Percentiles rank a stretch among this genome's conserved stretches.
These are phyloP conservation scores for fruit fly (Drosophila melanogaster) DNA, from an alignment of 1,140 invertebrate species.

Conservation along the genomic window DNA sequence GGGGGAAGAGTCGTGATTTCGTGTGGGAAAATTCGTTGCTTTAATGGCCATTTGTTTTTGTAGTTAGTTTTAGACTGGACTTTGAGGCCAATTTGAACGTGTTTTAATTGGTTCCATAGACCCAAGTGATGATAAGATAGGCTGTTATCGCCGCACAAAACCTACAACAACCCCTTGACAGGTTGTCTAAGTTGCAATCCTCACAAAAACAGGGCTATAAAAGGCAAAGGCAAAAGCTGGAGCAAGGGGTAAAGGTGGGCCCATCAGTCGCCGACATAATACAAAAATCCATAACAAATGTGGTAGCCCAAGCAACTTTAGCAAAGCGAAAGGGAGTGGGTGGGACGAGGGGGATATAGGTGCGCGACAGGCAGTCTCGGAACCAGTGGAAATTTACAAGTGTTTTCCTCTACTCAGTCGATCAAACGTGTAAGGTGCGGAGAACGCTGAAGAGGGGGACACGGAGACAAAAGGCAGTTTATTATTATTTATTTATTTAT, in stretches of 20 bases:
- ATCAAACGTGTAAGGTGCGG: not conserved
- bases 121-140: conserved; percentile 34
- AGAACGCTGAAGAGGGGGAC: no score
- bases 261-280: conserved; percentile 30
- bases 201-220: conserved; percentile 38
- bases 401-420: conserved; percentile 20
- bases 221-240: not conserved
- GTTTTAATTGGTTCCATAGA: conserved; percentile 21
- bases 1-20: not conserved
- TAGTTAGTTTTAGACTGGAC: conserved; percentile 16
- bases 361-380: conserved; percentile 17
- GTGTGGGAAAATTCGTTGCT: conserved; percentile 24
- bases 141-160: conserved; percentile 25
- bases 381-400: conserved; percentile 49
- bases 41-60: conserved; percentile 7
- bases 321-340: not conserved
- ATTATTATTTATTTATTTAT: conserved; percentile 21
- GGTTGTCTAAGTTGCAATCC: conserved; percentile 28
- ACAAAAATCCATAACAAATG: conserved; percentile 26
- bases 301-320: conserved; percentile 17
- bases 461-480: conserved; percentile 2
- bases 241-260: not conserved
- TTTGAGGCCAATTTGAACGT: conserved; percentile 19
- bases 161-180: conserved; percentile 35
- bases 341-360: conserved; percentile 9